Base-by-base conservation (phyloP, 2,113 vertebrate genomes). In the Elephantulus edwardii region DNA sequence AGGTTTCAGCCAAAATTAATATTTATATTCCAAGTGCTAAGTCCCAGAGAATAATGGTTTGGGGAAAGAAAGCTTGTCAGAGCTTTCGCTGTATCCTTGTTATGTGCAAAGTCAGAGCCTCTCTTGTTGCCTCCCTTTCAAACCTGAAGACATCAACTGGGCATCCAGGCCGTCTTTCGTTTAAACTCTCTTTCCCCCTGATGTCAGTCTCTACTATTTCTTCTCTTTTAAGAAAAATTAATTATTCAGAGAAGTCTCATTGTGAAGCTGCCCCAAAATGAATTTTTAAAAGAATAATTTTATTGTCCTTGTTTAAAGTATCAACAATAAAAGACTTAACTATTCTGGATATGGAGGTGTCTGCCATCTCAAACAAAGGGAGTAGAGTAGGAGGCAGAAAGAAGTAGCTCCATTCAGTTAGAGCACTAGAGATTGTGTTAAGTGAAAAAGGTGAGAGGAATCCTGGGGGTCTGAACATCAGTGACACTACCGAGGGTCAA, bases 131-230 rank as follows among this genome's bases (percentile, higher is more conserved):
- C 86, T 91, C 13, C 6, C 88, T 91, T 96, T 93, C 85, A 94
- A 94, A 91, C 50, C 72, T 62, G 71, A 93, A 95, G 76, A 83
- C 86, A 93, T 94, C 93, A 86, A 94, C 93, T 66, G 42, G 54
- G 52, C 77, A 89, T 76, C 46, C 13, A 50, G 89, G 75, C 93
- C 91, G 89, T 76, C 91, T 92, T 95, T 93, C 84, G 87, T 95
- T 90, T 91, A 93, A 88, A 94, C 46, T 90, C 50, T 88, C 68
- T 80, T 93, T 94, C 85, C 62, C 83, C 75, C 58, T 87, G 64
- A 79, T 92, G 71, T 68, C 87, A 94, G 81, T 17, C 4, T 78
- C 72, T 62, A 86, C 52, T 91, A 44, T 88, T 82, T 91, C 77
- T 90, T 77, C 87, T 42, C n/a, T 78, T 90, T 92, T 89, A 90